phyloP scores from a whole-genome alignment of 2,113 vertebrate genomes.

The Pampusana beccarii region DNA sequence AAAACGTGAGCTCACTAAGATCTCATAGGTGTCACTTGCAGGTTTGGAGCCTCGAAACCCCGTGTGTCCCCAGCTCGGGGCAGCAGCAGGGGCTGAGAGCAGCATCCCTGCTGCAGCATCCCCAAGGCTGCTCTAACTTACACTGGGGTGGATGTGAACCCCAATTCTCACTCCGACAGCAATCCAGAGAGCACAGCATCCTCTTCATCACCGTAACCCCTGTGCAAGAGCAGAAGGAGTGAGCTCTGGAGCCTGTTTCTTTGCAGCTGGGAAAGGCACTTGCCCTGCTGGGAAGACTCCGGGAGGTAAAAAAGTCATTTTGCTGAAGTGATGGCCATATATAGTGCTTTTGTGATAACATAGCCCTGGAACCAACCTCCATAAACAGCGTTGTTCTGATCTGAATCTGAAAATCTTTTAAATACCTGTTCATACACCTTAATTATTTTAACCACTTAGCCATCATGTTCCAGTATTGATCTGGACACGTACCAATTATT shows the following conservation, averaged over 20 bases:
- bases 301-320: background rate
- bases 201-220: fast-evolving
- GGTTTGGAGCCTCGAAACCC: fast-evolving
- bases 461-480: constrained; percentile 30
- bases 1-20: background rate
- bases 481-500: constrained; percentile 44
- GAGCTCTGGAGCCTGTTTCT: background rate
- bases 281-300: background rate
- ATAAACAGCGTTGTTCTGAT: background rate
- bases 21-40: background rate
- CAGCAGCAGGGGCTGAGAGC: background rate
- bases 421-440: background rate
- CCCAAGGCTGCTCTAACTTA: fast-evolving
- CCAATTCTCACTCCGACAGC: fast-evolving
- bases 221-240: background rate
- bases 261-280: background rate
- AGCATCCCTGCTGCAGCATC: fast-evolving
- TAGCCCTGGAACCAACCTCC: fast-evolving
- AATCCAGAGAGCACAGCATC: background rate
- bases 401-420: background rate
- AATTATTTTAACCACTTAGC: constrained; percentile 55
- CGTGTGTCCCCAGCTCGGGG: fast-evolving
- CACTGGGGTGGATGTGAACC: background rate
- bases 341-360: fast-evolving
- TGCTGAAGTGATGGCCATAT: fast-evolving